Evolutionary conservation across 2,113 vertebrate genomes (phyloP).

Genomic region (Oreochromis niloticus): DNA sequence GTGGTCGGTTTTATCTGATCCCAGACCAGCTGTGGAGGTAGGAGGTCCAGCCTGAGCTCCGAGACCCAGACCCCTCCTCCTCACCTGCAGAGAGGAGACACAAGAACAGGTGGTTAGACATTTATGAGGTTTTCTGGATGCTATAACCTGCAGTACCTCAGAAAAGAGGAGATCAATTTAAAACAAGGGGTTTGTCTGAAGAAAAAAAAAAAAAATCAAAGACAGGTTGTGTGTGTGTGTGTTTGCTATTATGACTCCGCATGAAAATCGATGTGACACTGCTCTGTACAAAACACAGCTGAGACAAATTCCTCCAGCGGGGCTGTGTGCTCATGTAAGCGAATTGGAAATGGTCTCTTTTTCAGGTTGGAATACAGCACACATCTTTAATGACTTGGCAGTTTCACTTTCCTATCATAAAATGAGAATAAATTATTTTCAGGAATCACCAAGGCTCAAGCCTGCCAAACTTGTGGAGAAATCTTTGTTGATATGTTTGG

Average conservation of each 20-base stretch:
- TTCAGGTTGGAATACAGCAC: background rate
- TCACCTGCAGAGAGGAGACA: slow-evolving; percentile 74
- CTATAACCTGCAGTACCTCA: background rate
- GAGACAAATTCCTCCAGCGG: background rate
- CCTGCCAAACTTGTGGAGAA: background rate
- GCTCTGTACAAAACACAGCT: background rate
- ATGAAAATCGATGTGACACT: background rate
- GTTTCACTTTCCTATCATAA: background rate
- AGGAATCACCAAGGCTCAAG: background rate
- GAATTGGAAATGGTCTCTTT: background rate
- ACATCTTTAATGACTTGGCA: background rate
- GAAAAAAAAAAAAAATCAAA: background rate
- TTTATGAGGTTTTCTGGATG: background rate
- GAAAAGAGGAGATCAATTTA: background rate
- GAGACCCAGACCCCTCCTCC: slow-evolving; percentile 75
- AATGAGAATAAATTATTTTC: background rate
- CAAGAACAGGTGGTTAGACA: background rate
- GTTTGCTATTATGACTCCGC: background rate
- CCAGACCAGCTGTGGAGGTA: slow-evolving; percentile 99
- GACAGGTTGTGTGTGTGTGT: background rate
- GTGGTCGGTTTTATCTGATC: slow-evolving; percentile 76
- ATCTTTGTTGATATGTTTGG: background rate
- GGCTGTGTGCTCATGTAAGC: background rate
- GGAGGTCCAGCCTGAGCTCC: slow-evolving; percentile 87
- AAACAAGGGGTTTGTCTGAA: background rate